phyloP scores from a whole-genome alignment of 2,113 vertebrate species.

The Lagopus leucura region DNA sequence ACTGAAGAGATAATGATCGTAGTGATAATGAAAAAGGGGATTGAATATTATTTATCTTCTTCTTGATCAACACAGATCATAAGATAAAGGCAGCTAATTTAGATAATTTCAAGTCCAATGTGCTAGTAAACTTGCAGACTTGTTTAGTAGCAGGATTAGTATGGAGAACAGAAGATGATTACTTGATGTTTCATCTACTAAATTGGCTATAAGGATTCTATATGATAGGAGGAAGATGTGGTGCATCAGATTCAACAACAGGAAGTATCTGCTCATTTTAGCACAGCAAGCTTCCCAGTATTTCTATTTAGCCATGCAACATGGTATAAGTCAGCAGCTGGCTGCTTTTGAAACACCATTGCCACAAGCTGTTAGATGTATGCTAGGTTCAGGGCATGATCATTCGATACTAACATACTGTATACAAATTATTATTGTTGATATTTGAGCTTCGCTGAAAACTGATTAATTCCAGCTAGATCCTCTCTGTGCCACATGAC shows the following conservation, averaged over 20 bases:
- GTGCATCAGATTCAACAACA: neutral
- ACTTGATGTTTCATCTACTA: neutral
- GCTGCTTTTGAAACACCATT: neutral
- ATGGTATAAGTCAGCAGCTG: accelerated
- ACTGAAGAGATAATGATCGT: neutral
- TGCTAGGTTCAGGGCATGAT: neutral
- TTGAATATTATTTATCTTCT: neutral
- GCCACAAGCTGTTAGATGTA: neutral
- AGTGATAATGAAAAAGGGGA: neutral
- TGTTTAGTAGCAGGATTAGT: neutral
- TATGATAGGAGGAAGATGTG: neutral
- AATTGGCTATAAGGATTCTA: neutral
- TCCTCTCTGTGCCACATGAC: neutral
- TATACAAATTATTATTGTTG: neutral
- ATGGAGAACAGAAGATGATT: neutral
- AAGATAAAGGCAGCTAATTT: neutral
- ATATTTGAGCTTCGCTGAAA: neutral
- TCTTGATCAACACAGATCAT: neutral
- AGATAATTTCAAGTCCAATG: neutral
- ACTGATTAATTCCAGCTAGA: neutral
- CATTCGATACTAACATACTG: neutral
- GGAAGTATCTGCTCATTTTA: neutral
- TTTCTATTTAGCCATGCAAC: accelerated
- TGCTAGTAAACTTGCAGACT: neutral
- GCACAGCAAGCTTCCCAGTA: neutral